A percentile compares a stretch with the other conserved stretches of the same genome.
phyloP scores from a whole-genome alignment of 1,140 invertebrate genomes.

The Medauroidea extradentata region DNA sequence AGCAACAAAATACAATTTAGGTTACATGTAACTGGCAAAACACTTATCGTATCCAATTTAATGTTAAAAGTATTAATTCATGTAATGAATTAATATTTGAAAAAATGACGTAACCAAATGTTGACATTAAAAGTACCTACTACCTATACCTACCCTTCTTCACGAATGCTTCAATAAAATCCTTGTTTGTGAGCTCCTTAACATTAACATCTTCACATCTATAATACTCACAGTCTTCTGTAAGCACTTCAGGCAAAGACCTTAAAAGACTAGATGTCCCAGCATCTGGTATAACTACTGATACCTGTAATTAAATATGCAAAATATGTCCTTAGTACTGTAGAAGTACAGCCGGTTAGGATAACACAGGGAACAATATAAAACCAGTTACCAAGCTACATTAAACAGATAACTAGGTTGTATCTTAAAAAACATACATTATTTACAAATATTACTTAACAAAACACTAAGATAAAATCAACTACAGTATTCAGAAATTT shows the following conservation, averaged over 20 bases:
- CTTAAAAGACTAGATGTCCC: conserved; percentile 35
- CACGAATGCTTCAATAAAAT: conserved; percentile 52
- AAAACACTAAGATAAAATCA: too few relatives aligned
- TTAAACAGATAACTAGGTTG: neutral
- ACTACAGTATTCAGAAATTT: too few relatives aligned
- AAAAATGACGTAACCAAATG: too few relatives aligned
- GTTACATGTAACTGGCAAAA: too few relatives aligned
- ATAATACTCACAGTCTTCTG: conserved; percentile 53
- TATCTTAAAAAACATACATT: too few relatives aligned
- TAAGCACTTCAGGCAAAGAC: conserved; percentile 36
- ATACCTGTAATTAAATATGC: conserved; percentile 44
- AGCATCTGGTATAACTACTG: conserved; percentile 49
- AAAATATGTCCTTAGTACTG: conserved; percentile 19
- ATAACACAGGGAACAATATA: conserved; percentile 28
- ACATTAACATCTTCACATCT: conserved; percentile 42
- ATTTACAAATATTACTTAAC: too few relatives aligned
- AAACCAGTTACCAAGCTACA: conserved; percentile 1
- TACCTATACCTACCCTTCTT: conserved; percentile 42
- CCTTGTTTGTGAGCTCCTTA: conserved; percentile 44
- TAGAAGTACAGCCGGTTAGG: too few relatives aligned
- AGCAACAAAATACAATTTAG: too few relatives aligned
- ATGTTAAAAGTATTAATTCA: too few relatives aligned
- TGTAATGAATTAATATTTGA: too few relatives aligned
- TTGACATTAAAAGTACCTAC: too few relatives aligned
- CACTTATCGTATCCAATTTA: too few relatives aligned